phyloP scores from a whole-genome alignment of 2,888 invertebrate genomes.

The Cheiracanthium punctorium region DNA sequence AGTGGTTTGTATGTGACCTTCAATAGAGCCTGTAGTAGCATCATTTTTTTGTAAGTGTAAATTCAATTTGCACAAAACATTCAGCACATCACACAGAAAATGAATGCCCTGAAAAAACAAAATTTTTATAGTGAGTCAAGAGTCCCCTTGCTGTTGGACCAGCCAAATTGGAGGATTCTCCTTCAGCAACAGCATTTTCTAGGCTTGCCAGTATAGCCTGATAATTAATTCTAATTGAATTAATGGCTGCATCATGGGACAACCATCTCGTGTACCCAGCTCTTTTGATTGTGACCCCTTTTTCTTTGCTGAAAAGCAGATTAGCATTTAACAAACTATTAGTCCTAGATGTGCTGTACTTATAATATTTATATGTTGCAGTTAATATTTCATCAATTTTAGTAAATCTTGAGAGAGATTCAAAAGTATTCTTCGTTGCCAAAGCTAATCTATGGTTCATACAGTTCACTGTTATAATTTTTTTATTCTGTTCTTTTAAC shows the following conservation, averaged over 20 bases:
- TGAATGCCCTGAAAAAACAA: not conserved
- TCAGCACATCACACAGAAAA: not conserved
- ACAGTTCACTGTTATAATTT: not conserved
- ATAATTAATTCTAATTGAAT: not conserved
- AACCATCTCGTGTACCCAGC: not conserved
- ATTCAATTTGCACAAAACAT: not conserved
- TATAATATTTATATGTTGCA: not conserved
- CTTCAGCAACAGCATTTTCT: not conserved
- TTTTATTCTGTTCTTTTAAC: not conserved
- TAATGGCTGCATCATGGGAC: not conserved
- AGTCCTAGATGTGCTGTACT: not conserved
- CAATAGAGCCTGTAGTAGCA: not conserved
- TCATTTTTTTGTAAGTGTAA: not conserved
- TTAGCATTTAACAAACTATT: not conserved
- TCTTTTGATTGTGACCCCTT: not conserved
- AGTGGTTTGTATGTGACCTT: not conserved
- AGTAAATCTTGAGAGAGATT: too few species aligned
- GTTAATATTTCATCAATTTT: not conserved
- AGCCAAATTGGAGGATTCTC: not conserved
- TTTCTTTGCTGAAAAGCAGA: not conserved
- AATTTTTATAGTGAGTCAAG: not conserved
- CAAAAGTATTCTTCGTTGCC: not conserved
- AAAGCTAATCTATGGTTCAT: not conserved
- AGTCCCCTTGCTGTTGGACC: not conserved
- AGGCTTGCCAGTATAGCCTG: not conserved